Conservation (phyloP, 2,888 invertebrate genomes). For the Lumbricus terrestris region DNA sequence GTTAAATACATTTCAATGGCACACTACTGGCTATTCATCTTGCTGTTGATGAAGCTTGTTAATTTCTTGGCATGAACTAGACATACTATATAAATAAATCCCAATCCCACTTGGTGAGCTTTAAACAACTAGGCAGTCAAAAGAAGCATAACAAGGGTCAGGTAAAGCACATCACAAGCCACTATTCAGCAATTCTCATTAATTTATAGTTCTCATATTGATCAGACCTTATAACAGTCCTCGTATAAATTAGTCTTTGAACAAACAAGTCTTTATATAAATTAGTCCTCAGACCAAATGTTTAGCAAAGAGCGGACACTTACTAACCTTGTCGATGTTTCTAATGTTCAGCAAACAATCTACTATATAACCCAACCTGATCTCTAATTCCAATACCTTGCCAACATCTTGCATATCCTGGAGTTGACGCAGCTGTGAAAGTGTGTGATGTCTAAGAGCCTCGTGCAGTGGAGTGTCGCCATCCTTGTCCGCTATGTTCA, state of each 20-base stretch:
- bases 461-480: constrained; percentile 86
- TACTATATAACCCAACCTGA: background rate
- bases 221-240: background rate
- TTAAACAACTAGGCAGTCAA: background rate
- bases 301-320: background rate
- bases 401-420: constrained; percentile 76
- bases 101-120: background rate
- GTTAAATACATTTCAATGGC: background rate
- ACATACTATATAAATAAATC: background rate
- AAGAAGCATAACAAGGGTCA: background rate
- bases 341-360: background rate
- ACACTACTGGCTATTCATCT: background rate
- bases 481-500: constrained; percentile 95
- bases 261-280: background rate
- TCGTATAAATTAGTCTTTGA: background rate
- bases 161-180: background rate
- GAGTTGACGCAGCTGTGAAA: constrained; percentile 88
- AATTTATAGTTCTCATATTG: background rate
- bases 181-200: background rate
- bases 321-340: too few species aligned
- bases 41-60: background rate
- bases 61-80: background rate
- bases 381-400: constrained; percentile 47
- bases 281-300: background rate
- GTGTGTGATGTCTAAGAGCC: constrained; percentile 90